These are phyloP conservation scores for Takifugu bimaculatus DNA, from an alignment of 2,113 vertebrate species.

Conservation along the genomic window DNA sequence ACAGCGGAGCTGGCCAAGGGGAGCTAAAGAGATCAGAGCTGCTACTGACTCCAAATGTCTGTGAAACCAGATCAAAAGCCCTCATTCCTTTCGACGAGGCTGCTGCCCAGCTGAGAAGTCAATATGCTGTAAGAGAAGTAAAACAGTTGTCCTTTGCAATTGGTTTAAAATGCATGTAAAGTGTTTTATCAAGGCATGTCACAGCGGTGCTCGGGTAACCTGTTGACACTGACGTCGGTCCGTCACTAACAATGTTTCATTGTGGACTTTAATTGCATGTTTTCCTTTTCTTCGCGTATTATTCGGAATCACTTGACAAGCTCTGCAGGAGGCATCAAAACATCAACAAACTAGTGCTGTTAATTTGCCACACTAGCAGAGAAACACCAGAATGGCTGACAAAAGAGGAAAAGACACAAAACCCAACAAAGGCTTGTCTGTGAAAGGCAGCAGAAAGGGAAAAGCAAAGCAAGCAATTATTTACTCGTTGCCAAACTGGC, in stretches of 20 bases:
- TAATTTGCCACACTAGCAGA: conserved; percentile 23
- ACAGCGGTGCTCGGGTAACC: too few relatives aligned
- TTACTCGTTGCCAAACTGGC: conserved; percentile 14
- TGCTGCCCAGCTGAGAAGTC: conserved; percentile 47
- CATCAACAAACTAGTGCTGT: conserved; percentile 21
- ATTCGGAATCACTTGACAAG: not conserved
- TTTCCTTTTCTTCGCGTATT: not conserved
- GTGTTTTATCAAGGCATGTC: too few relatives aligned
- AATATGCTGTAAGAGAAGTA: conserved; percentile 28
- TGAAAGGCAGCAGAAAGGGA: conserved; percentile 35
- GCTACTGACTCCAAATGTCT: conserved; percentile 11
- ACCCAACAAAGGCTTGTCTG: conserved; percentile 23
- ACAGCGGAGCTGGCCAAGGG: conserved; percentile 2
- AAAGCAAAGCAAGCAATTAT: conserved; percentile 35
- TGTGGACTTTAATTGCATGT: too few relatives aligned
- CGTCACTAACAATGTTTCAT: too few relatives aligned
- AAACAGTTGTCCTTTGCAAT: conserved; percentile 31
- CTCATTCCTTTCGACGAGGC: conserved; percentile 19
- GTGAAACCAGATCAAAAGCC: conserved; percentile 41
- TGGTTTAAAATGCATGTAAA: conserved; percentile 28
- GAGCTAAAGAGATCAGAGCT: conserved; percentile 30
- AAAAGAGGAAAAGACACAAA: conserved; percentile 33
- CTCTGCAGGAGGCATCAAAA: conserved; percentile 19
- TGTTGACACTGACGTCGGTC: too few relatives aligned
- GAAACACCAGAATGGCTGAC: conserved; percentile 41